Base-by-base conservation (phyloP, 2,113 vertebrate genomes). In the Recurvirostra avosetta region DNA sequence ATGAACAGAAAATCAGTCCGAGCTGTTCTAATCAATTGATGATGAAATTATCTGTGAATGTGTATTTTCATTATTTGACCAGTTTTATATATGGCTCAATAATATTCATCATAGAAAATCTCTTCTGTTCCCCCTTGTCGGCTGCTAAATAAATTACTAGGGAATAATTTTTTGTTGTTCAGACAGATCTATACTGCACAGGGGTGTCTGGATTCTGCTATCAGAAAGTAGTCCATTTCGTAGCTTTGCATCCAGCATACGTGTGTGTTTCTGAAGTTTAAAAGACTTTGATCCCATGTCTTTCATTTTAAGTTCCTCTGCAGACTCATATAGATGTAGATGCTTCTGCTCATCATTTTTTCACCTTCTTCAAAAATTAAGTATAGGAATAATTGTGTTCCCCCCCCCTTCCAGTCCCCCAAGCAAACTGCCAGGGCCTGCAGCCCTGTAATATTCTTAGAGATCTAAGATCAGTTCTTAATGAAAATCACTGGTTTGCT, bases 11-110 rank as follows among this genome's bases (percentile, higher is more conserved):
- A 79, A 88, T 82, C 62, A 82, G 58, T 49, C 34, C 2, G 14
- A 73, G 19, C 22, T 62, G 23, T 88, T 88, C 88, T 79, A 93
- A 84, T 88, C 58, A 92, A 55, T 22, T 93, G 50, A 86, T 73
- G n/a, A 93, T 93, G 22, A 93, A 92, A 86, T 86, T 70, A 83
- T 66, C 63, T 94, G 49, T 70, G 45, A 91, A 92, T 50, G 32
- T 58, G 29, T 86, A 41, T 94, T 95, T 96, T 95, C 53, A 47
- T 23, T 76, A 29, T 96, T 90, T 86, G 40, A 73, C 32, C 53
- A 40, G 32, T 83, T 94, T 90, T 82, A 83, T 86, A 41, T 88
- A 62, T 11, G 29, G 55, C 29, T 95, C 38, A 58, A 50, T 89
- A 89, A 84, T 76, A 90, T 88, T 82, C 2, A 50, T 88, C 22